A percentile compares a stretch with the other conserved stretches of the same genome.
Evolutionary conservation across 2,797 vertebrate species (phyloP).

Genomic region (Pangasius krempfi): DNA sequence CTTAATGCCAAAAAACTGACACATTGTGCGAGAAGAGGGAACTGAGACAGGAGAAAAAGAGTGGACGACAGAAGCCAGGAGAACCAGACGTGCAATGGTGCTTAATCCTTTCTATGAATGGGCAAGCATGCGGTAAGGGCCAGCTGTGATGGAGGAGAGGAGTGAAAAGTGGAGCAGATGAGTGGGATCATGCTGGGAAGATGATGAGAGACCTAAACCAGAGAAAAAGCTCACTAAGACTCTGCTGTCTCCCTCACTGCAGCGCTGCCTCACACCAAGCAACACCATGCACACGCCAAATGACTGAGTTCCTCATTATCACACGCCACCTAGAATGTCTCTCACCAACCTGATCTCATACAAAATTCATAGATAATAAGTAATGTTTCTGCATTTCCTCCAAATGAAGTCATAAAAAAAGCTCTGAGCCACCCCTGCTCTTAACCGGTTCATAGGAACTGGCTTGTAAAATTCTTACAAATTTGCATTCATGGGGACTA

Average conservation of each 20-base stretch:
- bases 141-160: slow-evolving; percentile 76
- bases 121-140: slow-evolving; percentile 75
- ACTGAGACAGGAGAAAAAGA: not conserved
- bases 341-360: slow-evolving; percentile 23
- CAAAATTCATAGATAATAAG: slow-evolving; percentile 16
- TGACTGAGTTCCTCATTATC: slow-evolving; percentile 32
- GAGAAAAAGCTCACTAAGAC: slow-evolving; percentile 68
- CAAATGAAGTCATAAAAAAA: not conserved
- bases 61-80: slow-evolving; percentile 58
- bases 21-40: not conserved
- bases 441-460: not conserved
- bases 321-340: slow-evolving; percentile 20
- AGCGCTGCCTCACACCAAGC: slow-evolving; percentile 14
- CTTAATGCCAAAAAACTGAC: not conserved
- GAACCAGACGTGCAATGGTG: slow-evolving; percentile 69
- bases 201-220: slow-evolving; percentile 77
- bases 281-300: slow-evolving; percentile 18
- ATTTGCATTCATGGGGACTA: not conserved
- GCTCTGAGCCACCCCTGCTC: not conserved
- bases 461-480: no score
- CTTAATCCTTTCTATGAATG: slow-evolving; percentile 79
- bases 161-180: slow-evolving; percentile 72
- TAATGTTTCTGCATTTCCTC: slow-evolving; percentile 3
- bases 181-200: slow-evolving; percentile 74
- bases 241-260: slow-evolving; percentile 27